Base-by-base conservation (phyloP, 2,113 vertebrate species). In the Synodontis membranacea region DNA sequence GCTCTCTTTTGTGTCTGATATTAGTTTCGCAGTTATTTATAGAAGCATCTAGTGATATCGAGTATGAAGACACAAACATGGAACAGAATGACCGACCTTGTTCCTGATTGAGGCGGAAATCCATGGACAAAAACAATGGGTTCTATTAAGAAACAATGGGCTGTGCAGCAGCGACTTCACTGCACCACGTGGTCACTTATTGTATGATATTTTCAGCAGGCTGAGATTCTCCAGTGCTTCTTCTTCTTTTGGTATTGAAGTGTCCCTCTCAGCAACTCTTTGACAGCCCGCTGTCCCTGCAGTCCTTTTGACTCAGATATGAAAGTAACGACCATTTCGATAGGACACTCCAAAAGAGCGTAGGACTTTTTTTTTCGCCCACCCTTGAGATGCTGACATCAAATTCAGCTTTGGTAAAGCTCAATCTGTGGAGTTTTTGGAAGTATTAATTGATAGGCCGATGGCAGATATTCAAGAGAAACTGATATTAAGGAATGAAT, bases 231-330 rank as follows among this genome's bases (percentile, higher is more conserved):
- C 46, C 58, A 34, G 21, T 10, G 44, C 11, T 85, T 79, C 4
- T 85, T 79, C 4, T 85, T 85, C 7, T 34, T 66, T 79, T 28
- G 6, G 44, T 64, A 48, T 48, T 50, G 31, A 46, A 37, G 74
- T 62, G n/a, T 78, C 58, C 72, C 74, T 85, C 42, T 78, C 83
- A 76, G 84, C 58, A 79, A 66, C 58, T 66, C 66, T 64, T 50
- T 85, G 84, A 78, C 84, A 80, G 46, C 34, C 75, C 31, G 54
- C 60, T 78, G 72, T 85, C 83, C 83, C 72, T 48, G 28, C 6
- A 78, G 83, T 60, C 42, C 83, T 75, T 85, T 80, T 80, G 46
- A 52, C 75, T 68, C 58, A 37, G 84, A 42, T 42, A 54, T 39
- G 46, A 80, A 64, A 80, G 84, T 39, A 80, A 39, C 21, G 25